Evolutionary conservation across 1,140 invertebrate genomes (phyloP).

Genomic region (Habropoda laboriosa): DNA sequence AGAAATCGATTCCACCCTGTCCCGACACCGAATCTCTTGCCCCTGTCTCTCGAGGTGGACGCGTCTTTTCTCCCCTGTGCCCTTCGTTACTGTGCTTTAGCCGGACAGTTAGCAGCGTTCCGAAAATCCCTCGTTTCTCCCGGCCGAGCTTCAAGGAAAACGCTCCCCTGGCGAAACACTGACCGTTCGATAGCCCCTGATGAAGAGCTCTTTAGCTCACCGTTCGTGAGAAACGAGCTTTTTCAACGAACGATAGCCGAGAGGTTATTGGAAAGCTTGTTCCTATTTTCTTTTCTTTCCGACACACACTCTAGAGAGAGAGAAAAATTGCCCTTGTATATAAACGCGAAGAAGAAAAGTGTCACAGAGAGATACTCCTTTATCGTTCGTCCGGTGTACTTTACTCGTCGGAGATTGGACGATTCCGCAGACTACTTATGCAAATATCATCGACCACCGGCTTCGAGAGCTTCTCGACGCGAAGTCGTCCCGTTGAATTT

Average conservation of each 20-base stretch:
- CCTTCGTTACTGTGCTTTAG: constrained; percentile 41
- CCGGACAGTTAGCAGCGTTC: not conserved
- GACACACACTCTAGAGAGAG: too few species aligned
- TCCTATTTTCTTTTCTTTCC: too few species aligned
- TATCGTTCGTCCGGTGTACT: not conserved
- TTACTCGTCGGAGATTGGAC: constrained; percentile 21
- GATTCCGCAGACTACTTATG: constrained; percentile 8
- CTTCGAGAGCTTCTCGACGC: not conserved
- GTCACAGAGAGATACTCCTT: not conserved
- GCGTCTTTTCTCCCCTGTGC: not conserved
- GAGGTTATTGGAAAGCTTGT: constrained; percentile 10
- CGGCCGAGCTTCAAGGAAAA: constrained; percentile 37
- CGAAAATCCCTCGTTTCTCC: constrained; percentile 28
- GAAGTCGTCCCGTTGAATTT: not conserved
- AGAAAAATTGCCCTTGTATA: too few species aligned
- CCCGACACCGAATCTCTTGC: not conserved
- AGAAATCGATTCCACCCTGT: constrained; percentile 43
- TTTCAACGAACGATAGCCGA: constrained; percentile 44
- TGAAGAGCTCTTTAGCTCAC: constrained; percentile 47
- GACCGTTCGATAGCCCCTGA: constrained; percentile 51
- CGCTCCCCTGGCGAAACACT: constrained; percentile 36
- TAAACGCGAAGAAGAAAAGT: too few species aligned
- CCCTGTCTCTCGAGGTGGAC: not conserved
- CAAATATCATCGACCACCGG: not conserved
- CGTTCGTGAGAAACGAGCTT: constrained; percentile 52